Evolutionary conservation across 1,140 invertebrate genomes (phyloP).

Genomic region (Bactericera cockerelli): DNA sequence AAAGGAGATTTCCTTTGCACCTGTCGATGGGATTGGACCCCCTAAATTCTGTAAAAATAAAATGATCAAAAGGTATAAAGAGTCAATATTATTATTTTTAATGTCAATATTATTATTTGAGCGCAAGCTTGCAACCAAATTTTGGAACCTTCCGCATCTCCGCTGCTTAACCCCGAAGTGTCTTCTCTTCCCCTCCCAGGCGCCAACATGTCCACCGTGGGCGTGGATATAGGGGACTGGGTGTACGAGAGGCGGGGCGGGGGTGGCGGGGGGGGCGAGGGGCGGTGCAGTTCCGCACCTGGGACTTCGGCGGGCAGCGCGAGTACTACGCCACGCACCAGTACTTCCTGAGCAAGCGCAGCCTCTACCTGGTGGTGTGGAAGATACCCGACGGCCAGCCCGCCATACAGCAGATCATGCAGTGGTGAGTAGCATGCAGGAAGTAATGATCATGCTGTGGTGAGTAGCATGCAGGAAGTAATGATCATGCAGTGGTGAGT

Average conservation of each 20-base stretch:
- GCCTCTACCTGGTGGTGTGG: slow-evolving; percentile 92
- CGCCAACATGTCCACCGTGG: slow-evolving; percentile 77
- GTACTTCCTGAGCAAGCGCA: slow-evolving; percentile 91
- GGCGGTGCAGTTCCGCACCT: slow-evolving; percentile 87
- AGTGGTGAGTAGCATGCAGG: slow-evolving; percentile 90
- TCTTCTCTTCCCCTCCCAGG: neutral
- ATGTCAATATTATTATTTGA: too few species aligned
- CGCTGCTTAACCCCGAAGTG: too few species aligned
- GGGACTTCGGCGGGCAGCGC: slow-evolving; percentile 98
- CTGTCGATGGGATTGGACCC: too few species aligned
- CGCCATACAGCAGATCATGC: slow-evolving; percentile 76
- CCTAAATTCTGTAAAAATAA: too few species aligned
- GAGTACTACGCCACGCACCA: slow-evolving; percentile 96
- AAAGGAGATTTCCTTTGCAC: too few species aligned
- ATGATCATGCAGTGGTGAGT: too few species aligned
- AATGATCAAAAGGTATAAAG: too few species aligned
- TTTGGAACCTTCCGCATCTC: too few species aligned
- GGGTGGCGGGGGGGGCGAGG: slow-evolving; percentile 59
- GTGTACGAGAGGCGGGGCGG: slow-evolving; percentile 68
- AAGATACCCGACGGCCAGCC: slow-evolving; percentile 81
- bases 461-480: too few species aligned
- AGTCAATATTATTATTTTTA: too few species aligned
- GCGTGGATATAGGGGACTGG: slow-evolving; percentile 93
- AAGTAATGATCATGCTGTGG: too few species aligned
- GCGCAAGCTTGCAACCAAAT: too few species aligned